Base-by-base conservation (phyloP, 1,140 invertebrate species). In the Ptiloglossa arizonensis region DNA sequence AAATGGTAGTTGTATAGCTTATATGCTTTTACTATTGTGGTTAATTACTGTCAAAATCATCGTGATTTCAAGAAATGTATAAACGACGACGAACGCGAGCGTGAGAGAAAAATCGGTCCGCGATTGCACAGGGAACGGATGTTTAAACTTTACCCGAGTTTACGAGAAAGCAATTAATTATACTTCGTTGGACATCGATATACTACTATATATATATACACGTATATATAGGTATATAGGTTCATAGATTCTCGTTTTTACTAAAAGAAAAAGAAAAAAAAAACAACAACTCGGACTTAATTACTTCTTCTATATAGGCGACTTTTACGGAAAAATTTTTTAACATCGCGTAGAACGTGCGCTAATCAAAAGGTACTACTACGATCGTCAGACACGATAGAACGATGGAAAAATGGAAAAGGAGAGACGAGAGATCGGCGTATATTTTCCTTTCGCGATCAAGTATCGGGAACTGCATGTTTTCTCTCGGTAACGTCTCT, bases 21-120 rank as follows among this genome's bases (percentile, higher is more conserved):
- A 87, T 91, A 91, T 91, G 92, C 91, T 93, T 92, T 92, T 91
- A 92, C 85, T 91, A 92, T 90, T 85, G 85, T 87, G 87, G 83
- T 90, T 90, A 87, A 91, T 89, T 89, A 91, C 87, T 85, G 85
- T 90, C 89, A 89, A 88, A 81, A 87, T 90, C 90, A 87, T 88
- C 82, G 82, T 85, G 79, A 85, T 82, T 85, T 72, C 41, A 63
- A 71, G 54, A 71, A n/a, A 78, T 59, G 79, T 80, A 35, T 80
- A 15, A 67, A 71, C 56, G 46, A 64, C 62, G 54, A 62, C 29
- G 13, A 29, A 32, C 27, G 59, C 27, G 48, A 60, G 57, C 32
- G 57, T 60, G 56, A 62, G 24, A 52, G 24, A 59, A 15, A 52
- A n/a, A 27, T 38, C 22, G 54, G 63, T 48, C 5, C 44, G 27